These are phyloP conservation scores for Orthosia cruda DNA, from an alignment of 2,888 invertebrate species.

Conservation along the genomic window DNA sequence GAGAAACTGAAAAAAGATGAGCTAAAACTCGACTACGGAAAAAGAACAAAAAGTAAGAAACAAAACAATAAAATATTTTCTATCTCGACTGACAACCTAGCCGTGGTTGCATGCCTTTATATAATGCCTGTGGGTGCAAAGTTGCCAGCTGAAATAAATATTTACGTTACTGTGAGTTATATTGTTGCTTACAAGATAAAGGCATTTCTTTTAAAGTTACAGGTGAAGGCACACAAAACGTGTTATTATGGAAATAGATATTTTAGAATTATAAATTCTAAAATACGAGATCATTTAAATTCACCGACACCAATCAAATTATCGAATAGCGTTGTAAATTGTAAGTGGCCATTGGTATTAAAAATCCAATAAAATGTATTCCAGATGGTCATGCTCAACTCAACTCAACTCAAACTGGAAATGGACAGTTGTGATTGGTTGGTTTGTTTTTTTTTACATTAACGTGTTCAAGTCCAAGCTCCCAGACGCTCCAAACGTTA, in stretches of 20 bases:
- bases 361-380: no score
- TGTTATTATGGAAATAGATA: not conserved
- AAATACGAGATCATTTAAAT: no score
- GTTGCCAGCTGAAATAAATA: conserved; percentile 2
- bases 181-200: not conserved
- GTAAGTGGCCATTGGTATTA: no score
- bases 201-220: not conserved
- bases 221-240: not conserved
- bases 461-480: no score
- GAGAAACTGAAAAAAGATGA: not conserved
- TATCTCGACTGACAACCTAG: not conserved
- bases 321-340: no score
- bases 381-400: no score
- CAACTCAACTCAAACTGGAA: no score
- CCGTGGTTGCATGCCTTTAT: not conserved
- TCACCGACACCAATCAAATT: no score
- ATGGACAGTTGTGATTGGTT: no score
- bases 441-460: no score
- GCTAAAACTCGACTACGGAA: not conserved
- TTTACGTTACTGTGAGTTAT: not conserved
- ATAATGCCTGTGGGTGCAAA: not conserved
- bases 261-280: no score
- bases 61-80: conserved; percentile 2
- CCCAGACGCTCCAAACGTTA: no score
- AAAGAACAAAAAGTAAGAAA: not conserved